These are phyloP conservation scores for Saccostrea cuccullata DNA, from an alignment of 1,140 invertebrate species.

Conservation along the genomic window DNA sequence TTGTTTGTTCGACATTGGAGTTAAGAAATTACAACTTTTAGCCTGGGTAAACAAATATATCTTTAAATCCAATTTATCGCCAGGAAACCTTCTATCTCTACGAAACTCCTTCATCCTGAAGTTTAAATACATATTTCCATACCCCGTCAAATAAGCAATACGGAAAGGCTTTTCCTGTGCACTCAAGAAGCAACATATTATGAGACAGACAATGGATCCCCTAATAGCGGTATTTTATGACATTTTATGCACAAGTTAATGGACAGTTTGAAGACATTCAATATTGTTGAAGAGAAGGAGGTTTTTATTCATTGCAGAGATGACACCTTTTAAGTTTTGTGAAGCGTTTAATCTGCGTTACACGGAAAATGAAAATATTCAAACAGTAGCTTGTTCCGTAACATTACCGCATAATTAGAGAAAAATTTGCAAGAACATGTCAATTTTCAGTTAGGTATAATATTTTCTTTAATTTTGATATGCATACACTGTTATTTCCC, in stretches of 20 bases:
- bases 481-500: not conserved
- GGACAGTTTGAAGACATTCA: not conserved
- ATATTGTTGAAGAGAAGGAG: slow-evolving; percentile 23
- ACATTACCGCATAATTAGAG: not conserved
- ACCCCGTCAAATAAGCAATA: too few relatives aligned
- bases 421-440: not conserved
- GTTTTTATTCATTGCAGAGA: not conserved
- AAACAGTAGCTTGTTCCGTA: not conserved
- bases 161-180: too few relatives aligned
- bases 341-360: slow-evolving; percentile 15
- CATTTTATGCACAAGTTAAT: not conserved
- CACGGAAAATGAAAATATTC: not conserved
- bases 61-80: too few relatives aligned
- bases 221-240: slow-evolving; percentile 3
- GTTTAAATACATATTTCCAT: too few relatives aligned
- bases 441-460: not conserved
- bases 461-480: not conserved
- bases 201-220: not conserved
- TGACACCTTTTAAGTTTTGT: not conserved
- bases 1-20: too few relatives aligned
- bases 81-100: too few relatives aligned
- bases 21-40: too few relatives aligned
- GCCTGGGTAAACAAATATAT: too few relatives aligned
- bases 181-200: too few relatives aligned
- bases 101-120: too few relatives aligned